Percentiles rank a stretch among this genome's conserved stretches.
Evolutionary conservation across 2,113 vertebrate species (phyloP).

Genomic region (Thomomys bottae): DNA sequence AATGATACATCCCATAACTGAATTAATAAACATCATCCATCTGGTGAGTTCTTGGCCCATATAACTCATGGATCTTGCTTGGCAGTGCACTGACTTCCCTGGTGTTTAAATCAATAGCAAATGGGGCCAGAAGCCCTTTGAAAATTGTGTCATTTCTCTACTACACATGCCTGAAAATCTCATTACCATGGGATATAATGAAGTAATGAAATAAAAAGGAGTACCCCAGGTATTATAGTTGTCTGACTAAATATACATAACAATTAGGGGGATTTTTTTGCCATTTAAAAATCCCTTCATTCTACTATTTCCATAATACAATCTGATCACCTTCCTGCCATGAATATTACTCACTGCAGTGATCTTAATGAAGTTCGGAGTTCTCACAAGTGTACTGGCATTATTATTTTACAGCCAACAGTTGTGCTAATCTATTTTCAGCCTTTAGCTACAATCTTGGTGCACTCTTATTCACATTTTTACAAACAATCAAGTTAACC

Average conservation of each 20-base stretch:
- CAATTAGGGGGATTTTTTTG: not conserved
- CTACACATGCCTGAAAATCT: not conserved
- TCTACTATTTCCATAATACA: not conserved
- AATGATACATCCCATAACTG: not conserved
- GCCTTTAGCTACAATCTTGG: not conserved
- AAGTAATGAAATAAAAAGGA: not conserved
- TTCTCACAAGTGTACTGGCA: accelerated
- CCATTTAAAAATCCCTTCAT: not conserved
- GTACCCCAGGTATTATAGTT: not conserved
- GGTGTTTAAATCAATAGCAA: not conserved
- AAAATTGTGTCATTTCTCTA: not conserved
- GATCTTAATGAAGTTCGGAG: not conserved
- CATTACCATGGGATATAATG: not conserved
- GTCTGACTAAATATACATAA: not conserved
- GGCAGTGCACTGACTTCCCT: not conserved
- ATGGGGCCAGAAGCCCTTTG: not conserved
- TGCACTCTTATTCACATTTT: not conserved
- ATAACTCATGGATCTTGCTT: not conserved
- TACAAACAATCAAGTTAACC: not conserved
- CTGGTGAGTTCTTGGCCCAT: not conserved
- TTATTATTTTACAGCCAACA: not conserved
- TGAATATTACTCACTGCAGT: not conserved
- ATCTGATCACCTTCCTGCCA: not conserved
- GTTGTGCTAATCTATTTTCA: not conserved
- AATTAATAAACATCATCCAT: not conserved